A percentile compares a stretch with the other conserved stretches of the same genome.
Evolutionary conservation across 2,113 vertebrate species (phyloP).

Genomic region (Onychorhynchus coronatus): DNA sequence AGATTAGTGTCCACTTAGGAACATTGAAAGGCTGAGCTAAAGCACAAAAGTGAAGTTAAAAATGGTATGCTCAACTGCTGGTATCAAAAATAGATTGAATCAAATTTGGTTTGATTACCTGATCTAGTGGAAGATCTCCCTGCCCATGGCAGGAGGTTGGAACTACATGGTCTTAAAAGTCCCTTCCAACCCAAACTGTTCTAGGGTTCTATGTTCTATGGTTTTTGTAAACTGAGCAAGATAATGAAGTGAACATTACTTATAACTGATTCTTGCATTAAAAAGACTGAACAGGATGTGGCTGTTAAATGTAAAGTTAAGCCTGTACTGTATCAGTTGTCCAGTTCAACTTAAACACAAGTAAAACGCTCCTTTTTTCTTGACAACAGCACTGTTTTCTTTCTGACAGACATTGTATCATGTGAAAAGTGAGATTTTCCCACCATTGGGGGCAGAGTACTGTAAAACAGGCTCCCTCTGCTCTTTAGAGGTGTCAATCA

Average conservation of each 20-base stretch:
- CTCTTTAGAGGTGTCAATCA: constrained; percentile 88
- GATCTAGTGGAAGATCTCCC: neutral
- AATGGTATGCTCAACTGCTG: neutral
- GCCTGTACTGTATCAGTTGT: neutral
- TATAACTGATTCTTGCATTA: neutral
- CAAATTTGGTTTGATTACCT: neutral
- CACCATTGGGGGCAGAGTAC: constrained; percentile 78
- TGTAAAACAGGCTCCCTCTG: constrained; percentile 91
- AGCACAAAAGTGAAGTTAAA: neutral
- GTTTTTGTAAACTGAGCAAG: neutral
- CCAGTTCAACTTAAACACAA: neutral
- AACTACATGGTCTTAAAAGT: neutral
- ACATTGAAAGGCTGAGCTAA: neutral
- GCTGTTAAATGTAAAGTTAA: neutral
- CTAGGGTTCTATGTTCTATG: neutral
- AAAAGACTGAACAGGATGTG: neutral
- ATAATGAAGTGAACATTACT: neutral
- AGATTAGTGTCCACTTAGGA: neutral
- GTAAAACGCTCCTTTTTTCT: neutral
- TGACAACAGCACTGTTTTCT: neutral
- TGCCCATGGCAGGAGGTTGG: neutral
- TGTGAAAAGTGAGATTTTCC: constrained; percentile 84
- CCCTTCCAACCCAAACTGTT: neutral
- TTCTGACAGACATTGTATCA: constrained; percentile 86
- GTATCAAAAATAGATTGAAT: neutral